A percentile compares a stretch with the other conserved stretches of the same genome.
Evolutionary conservation across 1,140 invertebrate species (phyloP).

Genomic region (Pseudomyrmex flavicornis): DNA sequence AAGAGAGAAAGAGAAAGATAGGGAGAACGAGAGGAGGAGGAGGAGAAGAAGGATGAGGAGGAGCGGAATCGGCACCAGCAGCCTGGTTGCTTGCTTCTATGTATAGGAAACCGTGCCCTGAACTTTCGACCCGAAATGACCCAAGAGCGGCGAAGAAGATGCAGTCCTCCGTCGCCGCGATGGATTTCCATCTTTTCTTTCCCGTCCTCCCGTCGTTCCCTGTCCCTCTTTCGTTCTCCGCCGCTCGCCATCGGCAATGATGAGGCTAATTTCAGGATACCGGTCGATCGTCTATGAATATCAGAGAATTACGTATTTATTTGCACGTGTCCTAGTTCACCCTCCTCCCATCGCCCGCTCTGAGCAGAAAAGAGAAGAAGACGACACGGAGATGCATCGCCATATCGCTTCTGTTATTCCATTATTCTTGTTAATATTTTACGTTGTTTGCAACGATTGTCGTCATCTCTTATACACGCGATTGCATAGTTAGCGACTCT

Average conservation of each 20-base stretch:
- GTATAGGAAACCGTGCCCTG: constrained; percentile 64
- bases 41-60: constrained; percentile 4
- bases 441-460: too few species aligned
- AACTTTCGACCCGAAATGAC: constrained; percentile 75
- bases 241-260: constrained; percentile 32
- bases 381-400: not conserved
- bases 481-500: too few species aligned
- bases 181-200: constrained; percentile 55
- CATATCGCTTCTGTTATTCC: not conserved
- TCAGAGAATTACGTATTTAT: constrained; percentile 62
- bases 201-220: not conserved
- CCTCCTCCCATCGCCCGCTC: not conserved
- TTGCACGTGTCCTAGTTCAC: constrained; percentile 56
- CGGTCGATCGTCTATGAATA: constrained; percentile 70
- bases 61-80: not conserved
- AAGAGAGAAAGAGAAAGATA: constrained; percentile 60
- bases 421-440: not conserved
- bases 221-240: not conserved
- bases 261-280: constrained; percentile 63
- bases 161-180: constrained; percentile 56
- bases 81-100: constrained; percentile 43
- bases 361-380: constrained; percentile 1
- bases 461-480: too few species aligned
- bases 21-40: constrained; percentile 35
- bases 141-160: constrained; percentile 60